Percentiles rank a stretch among this genome's conserved stretches.
Conservation (phyloP, 2,888 invertebrate species). For the Sisyra nigra region DNA sequence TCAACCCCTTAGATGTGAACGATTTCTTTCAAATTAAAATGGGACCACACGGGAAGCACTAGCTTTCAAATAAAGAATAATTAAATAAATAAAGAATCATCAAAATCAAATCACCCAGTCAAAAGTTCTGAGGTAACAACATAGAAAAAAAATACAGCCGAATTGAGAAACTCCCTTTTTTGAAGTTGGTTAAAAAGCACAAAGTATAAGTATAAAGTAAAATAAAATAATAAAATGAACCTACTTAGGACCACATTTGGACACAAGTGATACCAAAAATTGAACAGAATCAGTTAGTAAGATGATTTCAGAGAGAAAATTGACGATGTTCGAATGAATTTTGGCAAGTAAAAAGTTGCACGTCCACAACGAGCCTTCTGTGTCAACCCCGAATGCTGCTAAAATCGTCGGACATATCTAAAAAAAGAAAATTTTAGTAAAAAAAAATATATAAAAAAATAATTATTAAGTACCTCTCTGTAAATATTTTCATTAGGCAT, state of each 20-base stretch:
- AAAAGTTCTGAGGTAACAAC: no score
- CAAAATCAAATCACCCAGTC: no score
- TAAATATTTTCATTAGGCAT: constrained; percentile 43
- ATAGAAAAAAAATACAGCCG: no score
- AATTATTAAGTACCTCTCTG: constrained; percentile 26
- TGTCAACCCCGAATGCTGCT: constrained; percentile 46
- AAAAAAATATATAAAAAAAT: background rate
- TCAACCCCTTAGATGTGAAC: no score
- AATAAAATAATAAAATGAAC: constrained; percentile 3
- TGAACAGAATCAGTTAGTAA: constrained; percentile 45
- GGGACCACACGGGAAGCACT: no score
- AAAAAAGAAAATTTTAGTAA: constrained; percentile 11
- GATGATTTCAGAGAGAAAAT: constrained; percentile 42
- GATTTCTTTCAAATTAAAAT: no score
- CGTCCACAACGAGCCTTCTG: constrained; percentile 45
- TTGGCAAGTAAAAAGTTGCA: constrained; percentile 47
- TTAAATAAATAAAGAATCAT: no score
- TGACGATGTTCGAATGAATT: constrained; percentile 41
- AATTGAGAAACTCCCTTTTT: no score
- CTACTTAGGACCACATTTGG: constrained; percentile 7
- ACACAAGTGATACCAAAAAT: constrained; percentile 28
- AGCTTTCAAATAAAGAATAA: no score
- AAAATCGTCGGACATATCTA: constrained; percentile 43
- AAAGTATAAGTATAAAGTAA: no score
- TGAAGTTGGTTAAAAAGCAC: no score